These are phyloP conservation scores for Todus mexicanus DNA, from an alignment of 2,797 vertebrate genomes.

Conservation along the genomic window DNA sequence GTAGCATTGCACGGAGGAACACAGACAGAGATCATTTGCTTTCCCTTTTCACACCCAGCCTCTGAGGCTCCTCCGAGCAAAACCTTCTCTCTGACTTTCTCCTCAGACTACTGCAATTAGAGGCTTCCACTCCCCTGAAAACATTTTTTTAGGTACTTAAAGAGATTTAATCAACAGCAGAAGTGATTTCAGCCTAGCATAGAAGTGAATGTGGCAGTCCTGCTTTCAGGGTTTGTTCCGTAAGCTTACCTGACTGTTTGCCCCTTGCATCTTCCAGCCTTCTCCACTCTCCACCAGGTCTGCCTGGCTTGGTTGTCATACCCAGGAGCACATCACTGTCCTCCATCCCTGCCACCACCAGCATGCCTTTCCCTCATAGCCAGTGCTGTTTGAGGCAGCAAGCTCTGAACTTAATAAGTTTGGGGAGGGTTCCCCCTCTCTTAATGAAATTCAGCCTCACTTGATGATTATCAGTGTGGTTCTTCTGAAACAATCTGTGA, in stretches of 20 bases:
- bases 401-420: background rate
- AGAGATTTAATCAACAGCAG: conserved; percentile 35
- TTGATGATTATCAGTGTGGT: background rate
- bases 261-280: background rate
- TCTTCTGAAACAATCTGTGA: background rate
- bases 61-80: background rate
- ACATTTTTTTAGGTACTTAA: conserved; percentile 28
- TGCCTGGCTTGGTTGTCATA: background rate
- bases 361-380: background rate
- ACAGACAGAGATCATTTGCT: background rate
- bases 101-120: background rate
- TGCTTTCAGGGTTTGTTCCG: background rate
- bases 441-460: background rate
- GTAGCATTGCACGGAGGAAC: background rate
- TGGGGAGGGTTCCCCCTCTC: background rate
- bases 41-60: background rate
- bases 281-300: background rate
- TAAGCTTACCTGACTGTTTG: background rate
- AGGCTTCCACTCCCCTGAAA: background rate
- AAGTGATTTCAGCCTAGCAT: conserved; percentile 7
- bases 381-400: background rate
- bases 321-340: background rate
- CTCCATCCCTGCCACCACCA: background rate
- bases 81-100: background rate
- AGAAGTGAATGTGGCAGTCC: background rate